A percentile compares a stretch with the other conserved stretches of the same genome.
These are phyloP conservation scores for Pardalotus punctatus DNA, from an alignment of 2,113 vertebrate genomes.

Conservation along the genomic window DNA sequence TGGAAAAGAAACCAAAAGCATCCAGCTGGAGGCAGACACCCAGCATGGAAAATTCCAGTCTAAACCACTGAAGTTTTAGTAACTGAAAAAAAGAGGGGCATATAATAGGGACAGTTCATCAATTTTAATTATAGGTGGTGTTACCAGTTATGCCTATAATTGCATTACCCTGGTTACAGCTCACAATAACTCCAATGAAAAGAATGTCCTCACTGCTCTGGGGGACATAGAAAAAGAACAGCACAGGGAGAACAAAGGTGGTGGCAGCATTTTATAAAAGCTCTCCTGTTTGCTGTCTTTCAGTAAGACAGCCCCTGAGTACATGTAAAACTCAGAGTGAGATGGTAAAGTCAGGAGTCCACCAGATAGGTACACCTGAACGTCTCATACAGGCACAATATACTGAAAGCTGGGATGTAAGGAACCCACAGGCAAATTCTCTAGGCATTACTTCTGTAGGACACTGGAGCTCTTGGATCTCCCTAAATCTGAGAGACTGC, in stretches of 20 bases:
- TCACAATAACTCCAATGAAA: not conserved
- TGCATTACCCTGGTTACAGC: slow-evolving; percentile 47
- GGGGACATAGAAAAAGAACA: not conserved
- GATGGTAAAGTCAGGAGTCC: not conserved
- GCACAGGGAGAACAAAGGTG: not conserved
- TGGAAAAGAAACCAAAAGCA: slow-evolving; percentile 38
- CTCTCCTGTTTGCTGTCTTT: not conserved
- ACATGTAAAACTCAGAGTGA: not conserved
- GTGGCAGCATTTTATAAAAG: not conserved
- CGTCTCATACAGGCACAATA: not conserved
- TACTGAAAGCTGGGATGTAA: not conserved
- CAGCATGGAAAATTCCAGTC: slow-evolving; percentile 59
- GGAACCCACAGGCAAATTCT: not conserved
- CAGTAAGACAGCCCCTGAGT: not conserved
- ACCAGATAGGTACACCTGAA: not conserved
- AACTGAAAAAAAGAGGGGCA: slow-evolving; percentile 9
- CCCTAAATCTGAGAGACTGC: accelerated
- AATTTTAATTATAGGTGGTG: slow-evolving; percentile 55
- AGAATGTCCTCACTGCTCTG: not conserved
- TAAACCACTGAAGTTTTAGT: slow-evolving; percentile 30
- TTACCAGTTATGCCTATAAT: slow-evolving; percentile 36
- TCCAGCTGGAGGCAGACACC: slow-evolving; percentile 49
- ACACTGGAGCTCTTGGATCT: not conserved
- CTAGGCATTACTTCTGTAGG: not conserved
- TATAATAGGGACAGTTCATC: slow-evolving; percentile 36